Base-by-base conservation (phyloP, 2,113 vertebrate genomes). In the Copsychus sechellarum region DNA sequence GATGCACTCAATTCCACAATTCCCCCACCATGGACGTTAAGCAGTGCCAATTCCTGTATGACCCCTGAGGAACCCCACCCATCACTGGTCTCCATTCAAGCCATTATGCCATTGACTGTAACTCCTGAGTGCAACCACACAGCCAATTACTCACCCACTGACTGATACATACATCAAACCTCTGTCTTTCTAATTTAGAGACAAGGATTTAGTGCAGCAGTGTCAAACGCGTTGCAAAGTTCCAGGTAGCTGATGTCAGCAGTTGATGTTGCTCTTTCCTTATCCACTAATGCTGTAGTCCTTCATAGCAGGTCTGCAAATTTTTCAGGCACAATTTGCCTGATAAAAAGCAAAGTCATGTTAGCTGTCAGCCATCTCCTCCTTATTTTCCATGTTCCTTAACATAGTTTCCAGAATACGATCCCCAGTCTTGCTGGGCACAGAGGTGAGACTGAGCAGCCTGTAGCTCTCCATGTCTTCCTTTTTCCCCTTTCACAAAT, bases 81-180 rank as follows among this genome's bases (percentile, higher is more conserved):
- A 0, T 43, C 38, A 29, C 16, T 14, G 33, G 26, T 50, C 51
- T 43, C 26, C 15, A 58, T 43, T 51, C 36, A 65, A 33, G 51
- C 23, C 60, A 36, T 16, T 51, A 28, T 0, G 1, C 13, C n/a
- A 57, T 11, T 51, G 43, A 71, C 31, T 14, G 4, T 3, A 84
- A 43, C 24, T n/a, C 50, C 16, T 24, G 36, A 45, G 9, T 1
- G 9, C 36, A 72, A n/a, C 13, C 11, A 40, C 8, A 24, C 16
- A 58, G 28, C 9, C 20, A 58, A 7, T 40, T 65, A 58, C 33
- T 64, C 31, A 79, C 31, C 11, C 14, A 29, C 16, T n/a, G 28
- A 51, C 9, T 29, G 21, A 9, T 11, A n/a, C 20, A 19, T 23
- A 8, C 16, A 24, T 31, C 33, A 48, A 9, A 77, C 13, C 14